Evolutionary conservation across 2,888 invertebrate species (phyloP).

Genomic region (Troides oblongomaculatus): DNA sequence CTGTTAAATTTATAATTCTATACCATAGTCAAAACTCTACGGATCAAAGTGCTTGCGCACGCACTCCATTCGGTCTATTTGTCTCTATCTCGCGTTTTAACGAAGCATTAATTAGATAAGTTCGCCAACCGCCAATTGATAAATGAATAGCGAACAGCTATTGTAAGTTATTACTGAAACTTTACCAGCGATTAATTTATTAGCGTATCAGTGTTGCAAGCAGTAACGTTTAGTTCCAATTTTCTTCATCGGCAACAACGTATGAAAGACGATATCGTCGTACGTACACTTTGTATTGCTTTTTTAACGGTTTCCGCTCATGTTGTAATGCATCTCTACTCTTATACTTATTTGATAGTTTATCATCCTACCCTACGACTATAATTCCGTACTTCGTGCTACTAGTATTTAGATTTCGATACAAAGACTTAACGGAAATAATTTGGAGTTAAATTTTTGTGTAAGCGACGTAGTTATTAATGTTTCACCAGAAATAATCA

Average conservation of each 20-base stretch:
- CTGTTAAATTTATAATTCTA: neutral
- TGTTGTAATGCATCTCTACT: no score
- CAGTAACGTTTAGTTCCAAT: neutral
- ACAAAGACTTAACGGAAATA: no score
- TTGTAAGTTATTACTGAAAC: conserved; percentile 6
- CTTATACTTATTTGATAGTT: no score
- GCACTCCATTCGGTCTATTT: conserved; percentile 31
- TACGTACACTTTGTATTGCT: neutral
- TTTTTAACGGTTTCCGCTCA: neutral
- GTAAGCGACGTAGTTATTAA: no score
- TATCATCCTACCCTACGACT: no score
- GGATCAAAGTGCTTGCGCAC: neutral
- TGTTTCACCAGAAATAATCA: no score
- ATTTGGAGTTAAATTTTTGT: no score
- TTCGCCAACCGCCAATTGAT: conserved; percentile 47
- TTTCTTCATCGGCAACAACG: neutral
- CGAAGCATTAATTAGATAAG: conserved; percentile 61
- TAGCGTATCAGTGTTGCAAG: neutral
- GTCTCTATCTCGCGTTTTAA: conserved; percentile 50
- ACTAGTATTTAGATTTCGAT: no score
- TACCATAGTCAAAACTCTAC: neutral
- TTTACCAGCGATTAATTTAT: neutral
- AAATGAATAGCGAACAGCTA: conserved; percentile 40
- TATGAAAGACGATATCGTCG: neutral
- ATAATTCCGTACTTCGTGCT: no score